phyloP scores from a whole-genome alignment of 2,113 vertebrate genomes.

The Carlito syrichta region DNA sequence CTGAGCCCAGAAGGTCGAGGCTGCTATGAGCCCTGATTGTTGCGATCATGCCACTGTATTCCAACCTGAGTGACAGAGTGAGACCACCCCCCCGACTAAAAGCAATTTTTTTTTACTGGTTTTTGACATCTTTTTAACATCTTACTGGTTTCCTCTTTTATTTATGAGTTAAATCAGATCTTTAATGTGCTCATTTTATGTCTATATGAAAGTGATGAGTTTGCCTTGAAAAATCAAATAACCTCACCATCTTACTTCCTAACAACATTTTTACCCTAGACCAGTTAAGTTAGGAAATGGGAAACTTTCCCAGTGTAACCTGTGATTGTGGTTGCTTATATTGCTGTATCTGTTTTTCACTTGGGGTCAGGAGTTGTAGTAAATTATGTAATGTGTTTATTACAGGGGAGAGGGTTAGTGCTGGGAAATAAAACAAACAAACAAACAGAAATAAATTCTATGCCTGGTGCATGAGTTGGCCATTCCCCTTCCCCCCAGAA shows the following conservation, averaged over 20 bases:
- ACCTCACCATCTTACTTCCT: background rate
- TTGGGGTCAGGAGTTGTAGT: background rate
- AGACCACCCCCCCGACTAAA: too few species aligned
- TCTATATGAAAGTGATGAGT: background rate
- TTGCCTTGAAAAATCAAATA: background rate
- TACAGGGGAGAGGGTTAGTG: background rate
- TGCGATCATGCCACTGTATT: too few species aligned
- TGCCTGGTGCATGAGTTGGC: background rate
- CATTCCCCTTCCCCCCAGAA: background rate
- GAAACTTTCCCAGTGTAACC: background rate
- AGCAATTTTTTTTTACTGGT: too few species aligned
- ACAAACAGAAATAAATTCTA: background rate
- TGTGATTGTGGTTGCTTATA: background rate
- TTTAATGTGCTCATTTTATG: background rate
- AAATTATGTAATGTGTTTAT: background rate
- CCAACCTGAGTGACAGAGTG: too few species aligned
- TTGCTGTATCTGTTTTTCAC: background rate
- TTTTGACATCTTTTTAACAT: background rate
- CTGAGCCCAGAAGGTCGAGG: too few species aligned
- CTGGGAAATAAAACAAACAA: background rate
- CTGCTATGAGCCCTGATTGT: too few species aligned
- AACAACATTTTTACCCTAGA: background rate
- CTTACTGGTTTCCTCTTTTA: background rate
- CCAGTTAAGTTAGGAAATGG: background rate
- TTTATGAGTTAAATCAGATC: background rate